Base-by-base conservation (phyloP, 2,797 vertebrate genomes). In the Schizothorax lantsangensis region DNA sequence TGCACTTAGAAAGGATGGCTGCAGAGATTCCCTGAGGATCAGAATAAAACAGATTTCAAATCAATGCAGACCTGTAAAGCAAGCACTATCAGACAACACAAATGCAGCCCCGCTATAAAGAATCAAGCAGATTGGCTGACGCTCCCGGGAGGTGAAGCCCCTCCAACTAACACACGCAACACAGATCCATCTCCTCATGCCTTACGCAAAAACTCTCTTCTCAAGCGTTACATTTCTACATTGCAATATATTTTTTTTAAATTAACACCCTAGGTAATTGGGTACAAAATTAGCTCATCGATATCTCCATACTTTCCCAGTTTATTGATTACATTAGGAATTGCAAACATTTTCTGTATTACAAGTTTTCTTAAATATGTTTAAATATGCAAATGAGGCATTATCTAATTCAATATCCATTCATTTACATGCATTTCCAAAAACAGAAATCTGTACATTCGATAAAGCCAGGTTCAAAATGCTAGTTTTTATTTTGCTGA, bases 11-110 rank as follows among this genome's bases (percentile, higher is more conserved):
- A 93, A 95, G 93, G 92, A 92, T 91, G 94, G 94, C 94, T 88
- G 94, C 93, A 78, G 94, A 93, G 95, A 93, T 93, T 92, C 95
- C 95, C 94, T 96, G 77, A 91, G 91, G 91, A 89, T 93, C 90
- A 93, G 95, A 94, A 95, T 91, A 88, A 94, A 94, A 91, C 92
- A 95, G 92, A 93, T 92, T 96, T 95, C 85, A 92, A 93, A 94
- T 95, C 94, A 91, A 93, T 94, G 93, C 79, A 77, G 88, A 90
- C 82, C 88, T 90, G 92, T 93, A 94, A 92, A 93, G 94, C 91
- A 91, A 93, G 92, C 88, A 82, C 47, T 87, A 90, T 74, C 88
- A 86, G 91, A 93, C 91, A 87, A 90, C 93, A 92, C 90, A 94
- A 93, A 94, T 88, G 73, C 90, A 88, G 86, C 89, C 90, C 89